Evolutionary conservation across 2,888 invertebrate species (phyloP).

Genomic region (Mamestra brassicae): DNA sequence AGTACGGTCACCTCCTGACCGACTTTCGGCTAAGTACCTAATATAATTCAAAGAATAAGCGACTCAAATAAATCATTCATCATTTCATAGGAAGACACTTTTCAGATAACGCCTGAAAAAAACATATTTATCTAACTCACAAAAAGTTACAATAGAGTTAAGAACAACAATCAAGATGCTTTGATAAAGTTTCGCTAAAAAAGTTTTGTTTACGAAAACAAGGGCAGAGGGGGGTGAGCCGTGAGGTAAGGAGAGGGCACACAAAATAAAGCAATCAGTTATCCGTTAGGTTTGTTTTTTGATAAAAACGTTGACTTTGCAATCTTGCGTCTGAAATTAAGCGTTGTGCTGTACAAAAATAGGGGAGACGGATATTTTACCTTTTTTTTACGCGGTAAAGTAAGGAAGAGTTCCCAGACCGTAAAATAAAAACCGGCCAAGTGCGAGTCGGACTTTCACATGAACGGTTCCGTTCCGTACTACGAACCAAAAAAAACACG

Average conservation of each 20-base stretch:
- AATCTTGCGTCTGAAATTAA: slow-evolving; percentile 74
- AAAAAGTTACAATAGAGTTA: slow-evolving; percentile 61
- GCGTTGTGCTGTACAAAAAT: slow-evolving; percentile 58
- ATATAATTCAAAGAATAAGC: not conserved
- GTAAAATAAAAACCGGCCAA: not conserved
- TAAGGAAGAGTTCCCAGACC: not conserved
- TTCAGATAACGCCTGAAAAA: slow-evolving; percentile 40
- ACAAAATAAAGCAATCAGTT: slow-evolving; percentile 81
- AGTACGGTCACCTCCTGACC: not conserved
- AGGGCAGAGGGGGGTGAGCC: slow-evolving; percentile 54
- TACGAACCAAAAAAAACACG: too few relatives aligned
- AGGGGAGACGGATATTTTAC: slow-evolving; percentile 3
- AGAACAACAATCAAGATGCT: slow-evolving; percentile 66
- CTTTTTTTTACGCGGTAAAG: not conserved
- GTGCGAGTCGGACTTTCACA: too few relatives aligned
- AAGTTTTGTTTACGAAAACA: slow-evolving; percentile 75
- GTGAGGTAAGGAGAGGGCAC: slow-evolving; percentile 34
- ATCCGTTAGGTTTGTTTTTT: slow-evolving; percentile 79
- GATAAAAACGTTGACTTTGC: slow-evolving; percentile 79
- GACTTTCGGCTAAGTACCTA: not conserved
- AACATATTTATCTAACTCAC: slow-evolving; percentile 61
- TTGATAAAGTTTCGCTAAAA: slow-evolving; percentile 65
- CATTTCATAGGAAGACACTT: slow-evolving; percentile 14
- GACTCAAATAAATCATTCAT: slow-evolving; percentile 34
- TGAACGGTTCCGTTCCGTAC: too few relatives aligned